A percentile compares a stretch with the other conserved stretches of the same genome.
Evolutionary conservation across 2,888 invertebrate species (phyloP).

Genomic region (Lymantria monacha): DNA sequence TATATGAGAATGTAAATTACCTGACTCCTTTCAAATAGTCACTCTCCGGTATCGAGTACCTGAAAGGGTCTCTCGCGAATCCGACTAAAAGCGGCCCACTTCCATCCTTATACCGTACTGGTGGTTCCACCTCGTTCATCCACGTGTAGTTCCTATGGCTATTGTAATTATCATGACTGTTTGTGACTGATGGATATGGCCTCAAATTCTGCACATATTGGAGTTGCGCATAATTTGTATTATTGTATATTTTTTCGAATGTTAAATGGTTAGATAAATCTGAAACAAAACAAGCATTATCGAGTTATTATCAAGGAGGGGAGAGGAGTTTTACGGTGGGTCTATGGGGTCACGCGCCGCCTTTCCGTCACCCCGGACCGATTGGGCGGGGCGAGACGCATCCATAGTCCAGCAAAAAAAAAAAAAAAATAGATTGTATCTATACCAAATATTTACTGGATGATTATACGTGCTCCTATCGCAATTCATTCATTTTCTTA

Average conservation of each 20-base stretch:
- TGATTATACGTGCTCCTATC: too few species aligned
- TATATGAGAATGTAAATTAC: slow-evolving; percentile 31
- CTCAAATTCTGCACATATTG: slow-evolving; percentile 31
- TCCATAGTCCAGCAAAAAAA: neutral
- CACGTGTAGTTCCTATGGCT: slow-evolving; percentile 38
- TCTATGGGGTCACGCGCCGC: too few species aligned
- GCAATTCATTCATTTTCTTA: too few species aligned
- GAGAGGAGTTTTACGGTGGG: too few species aligned
- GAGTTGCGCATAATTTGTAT: slow-evolving; percentile 61
- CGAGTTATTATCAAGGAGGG: neutral
- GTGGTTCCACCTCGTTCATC: slow-evolving; percentile 48
- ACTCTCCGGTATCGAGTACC: slow-evolving; percentile 63
- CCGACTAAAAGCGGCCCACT: slow-evolving; percentile 56
- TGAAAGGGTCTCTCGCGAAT: slow-evolving; percentile 67
- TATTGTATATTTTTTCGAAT: slow-evolving; percentile 66
- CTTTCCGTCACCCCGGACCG: too few species aligned
- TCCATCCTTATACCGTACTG: slow-evolving; percentile 23
- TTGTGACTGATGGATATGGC: slow-evolving; percentile 44
- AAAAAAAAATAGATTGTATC: too few species aligned
- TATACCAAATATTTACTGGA: too few species aligned
- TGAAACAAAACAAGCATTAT: slow-evolving; percentile 44
- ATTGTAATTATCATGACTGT: slow-evolving; percentile 31
- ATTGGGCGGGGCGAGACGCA: too few species aligned
- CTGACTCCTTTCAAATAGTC: slow-evolving; percentile 67
- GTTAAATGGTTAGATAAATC: slow-evolving; percentile 53